Evolutionary conservation across 2,888 invertebrate genomes (phyloP).

Genomic region (Oxycera nigricornis): DNA sequence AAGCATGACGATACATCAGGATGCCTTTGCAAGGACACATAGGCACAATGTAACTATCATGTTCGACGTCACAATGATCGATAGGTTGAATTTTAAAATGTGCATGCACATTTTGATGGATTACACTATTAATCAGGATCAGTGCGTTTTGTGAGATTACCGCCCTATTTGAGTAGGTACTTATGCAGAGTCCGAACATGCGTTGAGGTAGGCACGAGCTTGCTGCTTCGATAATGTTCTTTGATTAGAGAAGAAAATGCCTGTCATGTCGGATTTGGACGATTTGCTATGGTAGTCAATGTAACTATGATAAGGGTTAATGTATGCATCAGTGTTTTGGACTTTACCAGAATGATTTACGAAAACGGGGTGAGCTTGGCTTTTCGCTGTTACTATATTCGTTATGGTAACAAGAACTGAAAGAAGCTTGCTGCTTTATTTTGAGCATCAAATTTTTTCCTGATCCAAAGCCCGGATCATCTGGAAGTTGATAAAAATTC

Average conservation of each 20-base stretch:
- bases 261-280: neutral
- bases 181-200: neutral
- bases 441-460: too few relatives aligned
- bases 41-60: neutral
- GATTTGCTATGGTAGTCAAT: neutral
- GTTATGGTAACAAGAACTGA: too few relatives aligned
- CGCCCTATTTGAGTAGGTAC: neutral
- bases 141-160: slow-evolving; percentile 17
- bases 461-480: too few relatives aligned
- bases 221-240: neutral
- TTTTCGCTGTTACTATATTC: too few relatives aligned
- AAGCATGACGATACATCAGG: neutral
- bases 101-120: slow-evolving; percentile 27
- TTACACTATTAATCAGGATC: slow-evolving; percentile 36
- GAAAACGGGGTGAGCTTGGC: too few relatives aligned
- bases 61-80: slow-evolving; percentile 15
- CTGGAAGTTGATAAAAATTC: too few relatives aligned
- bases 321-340: neutral
- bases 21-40: neutral
- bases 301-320: neutral
- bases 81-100: slow-evolving; percentile 21
- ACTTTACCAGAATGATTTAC: too few relatives aligned
- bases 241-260: neutral
- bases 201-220: neutral
- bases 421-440: too few relatives aligned